These are phyloP conservation scores for Charanyca ferruginea DNA, from an alignment of 2,888 invertebrate species.

Conservation along the genomic window DNA sequence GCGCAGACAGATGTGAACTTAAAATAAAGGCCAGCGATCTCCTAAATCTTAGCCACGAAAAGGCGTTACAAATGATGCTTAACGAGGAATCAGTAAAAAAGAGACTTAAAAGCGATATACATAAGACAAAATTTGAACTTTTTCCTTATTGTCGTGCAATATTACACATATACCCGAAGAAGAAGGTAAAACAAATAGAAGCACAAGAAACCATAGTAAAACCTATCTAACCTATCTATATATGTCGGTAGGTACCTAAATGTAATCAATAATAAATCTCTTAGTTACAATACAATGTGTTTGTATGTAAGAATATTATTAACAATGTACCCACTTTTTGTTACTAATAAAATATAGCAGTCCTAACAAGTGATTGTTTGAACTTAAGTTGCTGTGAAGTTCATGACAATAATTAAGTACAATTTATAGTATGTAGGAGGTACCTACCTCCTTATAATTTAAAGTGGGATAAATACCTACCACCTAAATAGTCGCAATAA, in stretches of 20 bases:
- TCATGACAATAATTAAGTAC: no score
- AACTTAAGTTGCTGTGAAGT: no score
- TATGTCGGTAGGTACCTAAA: no score
- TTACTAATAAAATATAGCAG: neutral
- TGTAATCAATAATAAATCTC: conserved; percentile 4
- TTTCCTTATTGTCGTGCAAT: conserved; percentile 86
- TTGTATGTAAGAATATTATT: no score
- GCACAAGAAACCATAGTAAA: conserved; percentile 37
- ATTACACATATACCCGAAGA: conserved; percentile 82
- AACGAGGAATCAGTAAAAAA: conserved; percentile 78
- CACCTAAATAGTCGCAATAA: no score
- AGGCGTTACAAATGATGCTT: conserved; percentile 81
- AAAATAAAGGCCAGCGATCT: conserved; percentile 82
- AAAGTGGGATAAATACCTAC: no score
- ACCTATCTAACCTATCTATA: no score
- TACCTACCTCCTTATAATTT: no score
- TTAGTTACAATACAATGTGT: no score
- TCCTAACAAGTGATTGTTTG: neutral
- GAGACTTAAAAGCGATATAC: conserved; percentile 77
- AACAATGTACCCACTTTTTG: neutral
- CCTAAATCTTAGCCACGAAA: conserved; percentile 74
- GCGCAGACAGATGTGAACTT: conserved; percentile 83
- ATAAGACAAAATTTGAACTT: conserved; percentile 80
- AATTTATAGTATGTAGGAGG: no score
- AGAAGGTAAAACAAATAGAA: conserved; percentile 62